Base-by-base conservation (phyloP, 2,888 invertebrate genomes). In the Melanostoma scalare region DNA sequence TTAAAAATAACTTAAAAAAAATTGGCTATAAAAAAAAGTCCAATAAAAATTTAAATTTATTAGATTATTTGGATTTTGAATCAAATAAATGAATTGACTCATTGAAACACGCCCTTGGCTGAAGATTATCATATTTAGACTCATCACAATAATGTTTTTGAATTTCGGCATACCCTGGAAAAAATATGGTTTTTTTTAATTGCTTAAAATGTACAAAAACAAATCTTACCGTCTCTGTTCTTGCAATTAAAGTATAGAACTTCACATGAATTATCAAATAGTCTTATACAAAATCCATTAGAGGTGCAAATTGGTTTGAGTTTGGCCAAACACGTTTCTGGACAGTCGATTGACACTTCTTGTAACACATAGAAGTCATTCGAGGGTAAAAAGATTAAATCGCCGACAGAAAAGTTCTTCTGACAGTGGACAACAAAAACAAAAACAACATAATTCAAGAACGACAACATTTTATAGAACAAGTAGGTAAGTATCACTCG, bases 241-340 rank as follows among this genome's bases (percentile, higher is more conserved):
- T 68, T 60, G 9, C 72, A 67, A 9, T 82, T 82, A 35, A 72
- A 73, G 40, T 67, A 61, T 6, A 68, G 8, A 6, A 77, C 8
- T 36, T 77, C 68, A 38, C 81, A 82, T 0, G 10, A 10, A 10
- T 65, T 77, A 3, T 82, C 52, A 44, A 82, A 82, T 6, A 50
- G 8, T 52, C 77, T 76, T 30, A 82, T 73, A 20, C 81, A 82
- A 61, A 63, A 68, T 55, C 81, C 81, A 77, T 82, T 82, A 0
- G 81, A 76, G 0, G 81, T 46, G 9, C 81, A 82, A 38, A 73
- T 56, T 9, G 81, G 44, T 30, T 33, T 10, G 4, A 20, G 10
- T 6, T 56, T 31, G 2, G 42, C 48, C 3, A 61, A 56, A 30
- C 77, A 82, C 9, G 42, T n/a, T 56, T 53, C 56, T 0, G 81